Evolutionary conservation across 92 coral and sea anemone genomes (phyloP).

Genomic region (Umimayanthus kanabou): DNA sequence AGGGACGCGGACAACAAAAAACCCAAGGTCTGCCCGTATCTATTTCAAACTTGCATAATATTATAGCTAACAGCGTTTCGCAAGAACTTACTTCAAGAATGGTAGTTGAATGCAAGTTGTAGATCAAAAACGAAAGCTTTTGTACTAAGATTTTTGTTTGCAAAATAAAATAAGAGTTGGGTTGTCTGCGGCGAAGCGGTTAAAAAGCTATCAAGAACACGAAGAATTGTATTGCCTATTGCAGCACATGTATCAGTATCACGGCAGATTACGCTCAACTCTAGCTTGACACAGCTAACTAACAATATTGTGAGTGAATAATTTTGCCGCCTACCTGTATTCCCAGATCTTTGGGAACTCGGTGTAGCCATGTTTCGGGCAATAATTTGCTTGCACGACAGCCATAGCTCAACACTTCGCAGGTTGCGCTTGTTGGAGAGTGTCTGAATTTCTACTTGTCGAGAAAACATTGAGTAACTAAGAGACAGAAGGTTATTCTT

Average conservation of each 20-base stretch:
- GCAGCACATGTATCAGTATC: too few relatives aligned
- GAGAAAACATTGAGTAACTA: slow-evolving; percentile 23
- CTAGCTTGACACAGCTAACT: too few relatives aligned
- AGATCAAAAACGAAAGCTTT: background rate
- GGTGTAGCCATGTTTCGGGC: background rate
- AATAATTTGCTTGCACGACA: background rate
- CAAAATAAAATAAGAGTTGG: background rate
- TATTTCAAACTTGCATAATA: background rate
- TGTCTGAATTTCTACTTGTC: background rate
- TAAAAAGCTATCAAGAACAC: too few relatives aligned
- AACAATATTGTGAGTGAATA: background rate
- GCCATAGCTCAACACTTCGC: background rate
- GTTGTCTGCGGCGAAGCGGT: background rate
- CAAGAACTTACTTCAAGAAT: background rate
- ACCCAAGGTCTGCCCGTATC: background rate
- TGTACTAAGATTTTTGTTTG: background rate
- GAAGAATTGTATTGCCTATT: too few relatives aligned
- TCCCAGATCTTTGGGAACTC: slow-evolving; percentile 21
- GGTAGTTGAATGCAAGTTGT: background rate
- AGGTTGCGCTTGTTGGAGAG: background rate
- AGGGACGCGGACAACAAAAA: background rate
- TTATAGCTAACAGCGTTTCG: background rate
- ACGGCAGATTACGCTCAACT: too few relatives aligned
- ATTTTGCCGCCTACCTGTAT: background rate
- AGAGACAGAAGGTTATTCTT: slow-evolving; percentile 14